Evolutionary conservation across 1,140 invertebrate genomes (phyloP).

Genomic region (Drosophila leontia): DNA sequence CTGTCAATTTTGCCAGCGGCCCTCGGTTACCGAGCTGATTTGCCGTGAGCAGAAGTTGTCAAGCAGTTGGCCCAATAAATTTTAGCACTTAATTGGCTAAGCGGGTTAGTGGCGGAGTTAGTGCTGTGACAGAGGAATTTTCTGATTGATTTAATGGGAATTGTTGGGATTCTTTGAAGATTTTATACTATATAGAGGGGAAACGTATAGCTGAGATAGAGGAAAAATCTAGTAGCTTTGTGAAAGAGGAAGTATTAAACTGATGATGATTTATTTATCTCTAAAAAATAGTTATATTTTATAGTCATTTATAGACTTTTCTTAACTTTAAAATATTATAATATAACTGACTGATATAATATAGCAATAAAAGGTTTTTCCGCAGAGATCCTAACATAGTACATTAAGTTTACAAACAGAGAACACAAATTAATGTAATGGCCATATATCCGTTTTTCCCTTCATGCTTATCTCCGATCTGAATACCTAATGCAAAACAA

Average conservation of each 20-base stretch:
- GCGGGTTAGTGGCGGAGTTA: conserved; percentile 21
- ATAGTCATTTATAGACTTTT: too few relatives aligned
- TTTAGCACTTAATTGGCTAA: conserved; percentile 65
- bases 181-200: neutral
- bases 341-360: too few relatives aligned
- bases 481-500: conserved; percentile 2
- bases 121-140: neutral
- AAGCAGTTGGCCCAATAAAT: conserved; percentile 64
- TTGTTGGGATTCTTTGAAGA: neutral
- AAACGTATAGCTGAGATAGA: too few relatives aligned
- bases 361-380: too few relatives aligned
- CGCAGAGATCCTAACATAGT: too few relatives aligned
- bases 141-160: neutral
- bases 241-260: too few relatives aligned
- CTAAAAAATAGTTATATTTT: too few relatives aligned
- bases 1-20: conserved; percentile 64
- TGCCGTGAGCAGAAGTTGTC: conserved; percentile 68
- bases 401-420: too few relatives aligned
- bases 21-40: conserved; percentile 52
- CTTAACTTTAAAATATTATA: too few relatives aligned
- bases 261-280: too few relatives aligned
- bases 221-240: too few relatives aligned
- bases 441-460: conserved; percentile 11
- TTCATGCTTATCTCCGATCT: neutral
- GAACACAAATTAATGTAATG: conserved; percentile 5